phyloP scores from a whole-genome alignment of 1,140 invertebrate species.

The Camponotus floridanus region DNA sequence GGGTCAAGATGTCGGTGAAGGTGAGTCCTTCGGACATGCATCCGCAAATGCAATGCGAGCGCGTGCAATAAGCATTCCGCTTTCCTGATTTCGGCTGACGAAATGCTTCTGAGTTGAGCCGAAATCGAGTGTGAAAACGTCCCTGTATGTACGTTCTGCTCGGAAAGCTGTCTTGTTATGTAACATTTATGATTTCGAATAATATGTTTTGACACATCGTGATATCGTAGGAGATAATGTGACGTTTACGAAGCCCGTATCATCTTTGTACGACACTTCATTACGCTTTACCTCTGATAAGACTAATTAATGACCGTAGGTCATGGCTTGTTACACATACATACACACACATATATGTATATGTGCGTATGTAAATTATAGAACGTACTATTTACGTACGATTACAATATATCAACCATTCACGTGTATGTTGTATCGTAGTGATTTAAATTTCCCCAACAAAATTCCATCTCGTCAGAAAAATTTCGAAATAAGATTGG shows the following conservation, averaged over 20 bases:
- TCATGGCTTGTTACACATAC: slow-evolving; percentile 12
- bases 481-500: not conserved
- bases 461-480: too few relatives aligned
- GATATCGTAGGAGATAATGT: not conserved
- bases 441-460: not conserved
- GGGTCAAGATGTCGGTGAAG: slow-evolving; percentile 84
- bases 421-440: not conserved
- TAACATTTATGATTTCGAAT: slow-evolving; percentile 25
- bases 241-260: not conserved
- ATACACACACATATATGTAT: not conserved
- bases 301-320: slow-evolving; percentile 27
- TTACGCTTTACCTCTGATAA: not conserved
- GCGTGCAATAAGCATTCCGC: not conserved
- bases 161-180: not conserved
- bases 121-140: not conserved
- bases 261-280: not conserved
- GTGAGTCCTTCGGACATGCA: slow-evolving; percentile 72
- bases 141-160: not conserved
- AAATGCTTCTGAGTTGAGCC: not conserved
- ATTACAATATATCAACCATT: slow-evolving; percentile 12
- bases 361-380: not conserved
- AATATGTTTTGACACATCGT: not conserved
- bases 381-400: not conserved
- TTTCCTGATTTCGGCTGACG: slow-evolving; percentile 8
- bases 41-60: slow-evolving; percentile 6